These are phyloP conservation scores for Brachionus calyciflorus DNA, from an alignment of 1,140 invertebrate species.

Conservation along the genomic window DNA sequence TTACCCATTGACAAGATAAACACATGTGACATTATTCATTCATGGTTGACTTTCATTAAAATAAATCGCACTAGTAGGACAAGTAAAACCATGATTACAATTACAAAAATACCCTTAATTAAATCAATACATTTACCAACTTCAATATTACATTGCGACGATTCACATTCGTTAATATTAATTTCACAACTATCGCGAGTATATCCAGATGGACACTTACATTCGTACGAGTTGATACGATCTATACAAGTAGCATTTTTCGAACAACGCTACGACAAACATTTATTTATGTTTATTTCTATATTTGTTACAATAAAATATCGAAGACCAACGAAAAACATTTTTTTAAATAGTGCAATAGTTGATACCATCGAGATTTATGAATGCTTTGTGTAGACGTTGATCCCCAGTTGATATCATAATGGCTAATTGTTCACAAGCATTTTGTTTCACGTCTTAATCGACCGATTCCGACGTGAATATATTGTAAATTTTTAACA, in stretches of 20 bases:
- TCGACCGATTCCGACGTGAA: constrained; percentile 24
- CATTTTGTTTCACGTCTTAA: constrained; percentile 23
- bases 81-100: constrained; percentile 48
- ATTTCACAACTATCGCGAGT: constrained; percentile 76
- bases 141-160: constrained; percentile 70
- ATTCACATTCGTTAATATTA: constrained; percentile 74
- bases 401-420: constrained; percentile 34
- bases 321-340: no score
- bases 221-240: constrained; percentile 25
- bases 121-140: constrained; percentile 52
- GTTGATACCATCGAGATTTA: constrained; percentile 36
- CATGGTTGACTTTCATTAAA: constrained; percentile 15
- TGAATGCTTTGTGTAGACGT: constrained; percentile 25
- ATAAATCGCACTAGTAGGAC: constrained; percentile 48
- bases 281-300: constrained; percentile 47
- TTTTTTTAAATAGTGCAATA: no score
- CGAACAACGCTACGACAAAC: background rate
- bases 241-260: constrained; percentile 43
- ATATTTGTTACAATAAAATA: no score
- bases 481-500: constrained; percentile 34
- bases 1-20: constrained; percentile 13
- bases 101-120: constrained; percentile 51
- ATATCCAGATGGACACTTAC: constrained; percentile 63
- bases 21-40: constrained; percentile 14
- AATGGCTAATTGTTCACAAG: constrained; percentile 24